Conservation (phyloP, 2,888 invertebrate genomes). For the Orchesellides sinensis region DNA sequence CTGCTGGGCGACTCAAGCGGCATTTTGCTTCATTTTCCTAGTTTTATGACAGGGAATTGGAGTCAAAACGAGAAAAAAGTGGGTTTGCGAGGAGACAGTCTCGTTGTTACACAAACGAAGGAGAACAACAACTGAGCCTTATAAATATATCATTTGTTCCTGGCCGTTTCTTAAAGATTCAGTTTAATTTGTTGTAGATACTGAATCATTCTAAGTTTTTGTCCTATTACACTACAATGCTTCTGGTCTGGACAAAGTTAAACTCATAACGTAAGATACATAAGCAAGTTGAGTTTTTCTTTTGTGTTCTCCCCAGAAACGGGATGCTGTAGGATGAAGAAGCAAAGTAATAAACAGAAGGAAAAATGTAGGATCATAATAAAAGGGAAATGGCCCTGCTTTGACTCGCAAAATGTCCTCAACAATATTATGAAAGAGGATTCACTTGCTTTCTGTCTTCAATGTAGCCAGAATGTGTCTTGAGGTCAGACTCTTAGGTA, state of each 20-base stretch:
- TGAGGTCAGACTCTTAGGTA: no score
- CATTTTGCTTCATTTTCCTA: slow-evolving; percentile 2
- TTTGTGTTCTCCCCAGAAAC: no score
- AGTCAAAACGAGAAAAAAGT: neutral
- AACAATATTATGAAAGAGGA: no score
- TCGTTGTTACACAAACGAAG: no score
- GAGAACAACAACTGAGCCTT: neutral
- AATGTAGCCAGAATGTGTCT: no score
- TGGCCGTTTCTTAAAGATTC: neutral
- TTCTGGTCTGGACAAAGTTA: no score
- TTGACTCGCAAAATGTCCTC: neutral
- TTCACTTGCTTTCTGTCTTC: no score
- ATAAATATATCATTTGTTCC: neutral
- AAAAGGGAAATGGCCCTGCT: neutral
- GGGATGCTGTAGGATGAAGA: no score
- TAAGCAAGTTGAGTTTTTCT: no score
- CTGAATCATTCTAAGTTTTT: neutral
- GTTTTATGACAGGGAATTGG: slow-evolving; percentile 18
- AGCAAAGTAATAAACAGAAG: neutral
- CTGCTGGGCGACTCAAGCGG: slow-evolving; percentile 5
- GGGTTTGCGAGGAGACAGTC: neutral
- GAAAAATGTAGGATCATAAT: slow-evolving; percentile 5
- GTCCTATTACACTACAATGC: no score
- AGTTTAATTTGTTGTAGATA: neutral
- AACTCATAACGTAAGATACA: no score